Evolutionary conservation across 2,113 vertebrate genomes (phyloP), one percentile per base, ranked within the genome.

Genomic region (Numida meleagris): DNA sequence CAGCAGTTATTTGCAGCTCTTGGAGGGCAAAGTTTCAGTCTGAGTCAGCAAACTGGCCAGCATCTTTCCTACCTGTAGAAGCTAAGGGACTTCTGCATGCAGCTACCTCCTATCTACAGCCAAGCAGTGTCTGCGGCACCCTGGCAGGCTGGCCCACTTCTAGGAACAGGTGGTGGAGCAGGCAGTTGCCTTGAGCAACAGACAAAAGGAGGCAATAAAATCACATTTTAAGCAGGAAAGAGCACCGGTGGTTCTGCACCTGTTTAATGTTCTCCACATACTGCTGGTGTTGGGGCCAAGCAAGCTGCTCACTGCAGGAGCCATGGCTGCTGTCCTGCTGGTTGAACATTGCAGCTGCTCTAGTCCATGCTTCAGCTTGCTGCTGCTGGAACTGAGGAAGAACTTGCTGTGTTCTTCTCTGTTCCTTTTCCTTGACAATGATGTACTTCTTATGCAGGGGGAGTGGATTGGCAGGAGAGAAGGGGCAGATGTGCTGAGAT

Each of bases 401-500:
- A 93, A 77, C 94, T 91, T 88, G 25, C 16, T 45, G 55, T 86
- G 46, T 29, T 94, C 29, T 93, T 31, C 68, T 74, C 82, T 38
- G 42, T 38, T 95, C 42, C 65, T 90, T 94, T 86, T 83, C 33
- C 90, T 88, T 88, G 46, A 66, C 45, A 63, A 72, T 20, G 45
- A 82, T 80, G 10, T 50, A 38, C 86, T 84, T 68, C 74, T 95
- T 91, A 57, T 92, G 74, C 81, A 13, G 42, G 53, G 80, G 77
- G 91, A 74, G 72, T 86, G 90, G 80, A 88, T 78, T 92, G 92
- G 88, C 90, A 93, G 90, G 51, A 88, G 82, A 94, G 79, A 61
- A 83, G 90, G 86, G 90, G 86, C 95, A 96, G 94, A 94, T 94
- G 90, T 96, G 88, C 76, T 78, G 82, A 90, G 72, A 92, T 65